These are phyloP conservation scores for Homalodisca vitripennis DNA, from an alignment of 1,140 invertebrate genomes.

Conservation along the genomic window DNA sequence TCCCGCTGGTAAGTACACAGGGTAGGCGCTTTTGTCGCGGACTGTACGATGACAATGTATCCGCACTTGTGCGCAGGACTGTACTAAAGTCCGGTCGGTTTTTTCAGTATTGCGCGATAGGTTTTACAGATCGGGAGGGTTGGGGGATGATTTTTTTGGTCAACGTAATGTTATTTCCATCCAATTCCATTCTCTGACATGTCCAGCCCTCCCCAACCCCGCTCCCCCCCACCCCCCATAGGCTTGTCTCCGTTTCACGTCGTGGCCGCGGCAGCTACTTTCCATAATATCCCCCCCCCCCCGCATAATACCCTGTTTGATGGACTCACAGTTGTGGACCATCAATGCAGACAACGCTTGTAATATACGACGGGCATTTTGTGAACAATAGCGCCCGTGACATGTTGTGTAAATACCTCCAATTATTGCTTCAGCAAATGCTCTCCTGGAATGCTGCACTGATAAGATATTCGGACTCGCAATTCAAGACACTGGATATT, in stretches of 20 bases:
- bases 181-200: conserved; percentile 31
- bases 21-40: background rate
- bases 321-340: background rate
- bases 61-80: conserved; percentile 15
- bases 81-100: conserved; percentile 24
- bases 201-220: background rate
- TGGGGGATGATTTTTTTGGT: conserved; percentile 28
- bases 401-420: too few species aligned
- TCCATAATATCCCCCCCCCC: conserved; percentile 4
- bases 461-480: too few species aligned
- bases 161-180: conserved; percentile 34
- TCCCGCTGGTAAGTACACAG: conserved; percentile 13
- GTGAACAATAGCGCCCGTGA: too few species aligned
- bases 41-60: conserved; percentile 19
- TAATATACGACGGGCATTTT: too few species aligned
- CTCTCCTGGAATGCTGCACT: too few species aligned
- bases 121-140: conserved; percentile 27
- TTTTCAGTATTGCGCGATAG: conserved; percentile 27
- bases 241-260: conserved; percentile 20
- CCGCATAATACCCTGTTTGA: background rate
- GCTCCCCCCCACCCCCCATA: conserved; percentile 18
- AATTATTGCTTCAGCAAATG: too few species aligned
- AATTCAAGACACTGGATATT: too few species aligned
- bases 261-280: too few species aligned
- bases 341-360: background rate